Percentiles rank a stretch among this genome's conserved stretches.
phyloP scores from a whole-genome alignment of 2,888 invertebrate genomes.

The Yponomeuta sedellus region DNA sequence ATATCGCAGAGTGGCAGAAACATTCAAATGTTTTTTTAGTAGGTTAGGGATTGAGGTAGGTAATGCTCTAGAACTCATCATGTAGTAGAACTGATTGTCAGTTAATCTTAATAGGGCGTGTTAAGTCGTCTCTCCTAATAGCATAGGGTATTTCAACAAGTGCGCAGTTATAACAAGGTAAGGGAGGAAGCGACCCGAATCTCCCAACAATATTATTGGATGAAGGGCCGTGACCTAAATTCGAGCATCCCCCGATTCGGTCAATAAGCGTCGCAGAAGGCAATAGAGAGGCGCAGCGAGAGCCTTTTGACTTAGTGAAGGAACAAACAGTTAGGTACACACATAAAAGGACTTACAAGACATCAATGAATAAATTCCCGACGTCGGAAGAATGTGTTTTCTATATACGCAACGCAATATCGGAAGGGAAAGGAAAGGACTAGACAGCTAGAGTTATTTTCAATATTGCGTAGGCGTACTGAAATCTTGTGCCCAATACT shows the following conservation, averaged over 20 bases:
- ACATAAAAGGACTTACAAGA: not conserved
- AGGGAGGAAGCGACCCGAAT: not conserved
- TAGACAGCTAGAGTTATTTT: not conserved
- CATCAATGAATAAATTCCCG: no score
- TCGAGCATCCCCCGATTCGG: constrained; percentile 27
- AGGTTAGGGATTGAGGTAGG: not conserved
- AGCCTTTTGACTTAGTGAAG: constrained; percentile 21
- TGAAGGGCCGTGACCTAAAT: constrained; percentile 49
- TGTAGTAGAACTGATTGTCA: not conserved
- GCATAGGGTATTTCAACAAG: constrained; percentile 26
- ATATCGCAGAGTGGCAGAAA: no score
- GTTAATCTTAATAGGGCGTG: not conserved
- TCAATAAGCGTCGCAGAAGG: constrained; percentile 18
- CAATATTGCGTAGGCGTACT: not conserved
- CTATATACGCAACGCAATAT: no score
- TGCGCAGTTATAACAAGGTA: constrained; percentile 36
- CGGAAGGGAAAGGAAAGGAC: no score
- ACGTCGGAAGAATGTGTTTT: no score
- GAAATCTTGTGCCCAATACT: not conserved
- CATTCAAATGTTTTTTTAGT: not conserved
- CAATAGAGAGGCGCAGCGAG: constrained; percentile 5
- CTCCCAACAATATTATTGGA: constrained; percentile 8
- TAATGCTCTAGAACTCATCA: not conserved
- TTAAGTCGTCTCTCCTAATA: not conserved
- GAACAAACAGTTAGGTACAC: constrained; percentile 3